These are phyloP conservation scores for Conus canariensis DNA, from an alignment of 2,888 invertebrate species.

Conservation along the genomic window DNA sequence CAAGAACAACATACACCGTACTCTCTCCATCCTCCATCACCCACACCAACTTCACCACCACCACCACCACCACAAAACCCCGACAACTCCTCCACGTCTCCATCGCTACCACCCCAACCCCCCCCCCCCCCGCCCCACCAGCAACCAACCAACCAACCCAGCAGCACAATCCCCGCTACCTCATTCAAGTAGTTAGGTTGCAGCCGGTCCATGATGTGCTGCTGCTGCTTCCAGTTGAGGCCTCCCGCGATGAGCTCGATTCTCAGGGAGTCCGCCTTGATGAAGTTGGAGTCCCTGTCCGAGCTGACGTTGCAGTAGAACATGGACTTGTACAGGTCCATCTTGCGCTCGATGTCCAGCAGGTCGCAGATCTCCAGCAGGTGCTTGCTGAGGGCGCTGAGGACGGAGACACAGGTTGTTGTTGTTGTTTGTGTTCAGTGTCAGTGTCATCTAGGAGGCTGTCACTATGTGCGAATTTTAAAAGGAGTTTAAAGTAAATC, in stretches of 20 bases:
- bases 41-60: no score
- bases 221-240: conserved; percentile 77
- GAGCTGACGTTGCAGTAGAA: conserved; percentile 75
- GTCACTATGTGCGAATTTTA: no score
- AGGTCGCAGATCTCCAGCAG: conserved; percentile 75
- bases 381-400: conserved; percentile 74
- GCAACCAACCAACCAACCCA: background rate
- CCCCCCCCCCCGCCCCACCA: background rate
- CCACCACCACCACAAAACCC: no score
- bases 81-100: no score
- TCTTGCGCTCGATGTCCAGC: conserved; percentile 76
- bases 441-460: no score
- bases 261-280: conserved; percentile 74
- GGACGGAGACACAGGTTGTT: background rate
- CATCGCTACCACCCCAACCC: background rate
- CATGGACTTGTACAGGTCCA: conserved; percentile 76
- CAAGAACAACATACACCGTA: no score
- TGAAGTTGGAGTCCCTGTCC: conserved; percentile 75
- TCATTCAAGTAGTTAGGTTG: conserved; percentile 74
- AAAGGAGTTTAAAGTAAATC: no score
- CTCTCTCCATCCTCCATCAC: no score
- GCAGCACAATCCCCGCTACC: conserved; percentile 55
- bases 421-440: background rate
- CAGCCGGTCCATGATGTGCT: conserved; percentile 75
- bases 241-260: conserved; percentile 78